Base-by-base conservation (phyloP, 1,140 invertebrate genomes). In the Phymastichus coffea region DNA sequence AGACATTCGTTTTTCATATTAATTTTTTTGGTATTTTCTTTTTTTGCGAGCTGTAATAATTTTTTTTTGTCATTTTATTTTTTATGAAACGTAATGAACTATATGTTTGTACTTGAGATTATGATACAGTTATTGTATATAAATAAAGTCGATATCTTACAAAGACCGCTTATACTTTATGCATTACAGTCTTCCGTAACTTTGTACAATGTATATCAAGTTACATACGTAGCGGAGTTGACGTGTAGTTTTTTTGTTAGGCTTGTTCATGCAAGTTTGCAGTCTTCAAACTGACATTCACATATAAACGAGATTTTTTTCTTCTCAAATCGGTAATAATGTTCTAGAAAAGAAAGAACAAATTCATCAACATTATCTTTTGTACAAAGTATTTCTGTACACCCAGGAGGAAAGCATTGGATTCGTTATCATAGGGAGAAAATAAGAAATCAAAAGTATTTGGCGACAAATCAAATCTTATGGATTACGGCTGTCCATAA, bases 101-200 rank as follows among this genome's bases (percentile, higher is more conserved):
- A 74, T 74, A 72, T 72, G 67, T 75, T 75, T 75, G 73, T 75
- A 75, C 73, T 75, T 71, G 70, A 75, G 72, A 74, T 73, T 75
- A 75, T 75, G 70, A 71, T 75, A 75, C 73, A 75, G 64, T 75
- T 72, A 7, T 75, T 73, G 73, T 73, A 73, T 73, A 75, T 75
- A 75, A 75, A 75, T 75, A 75, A 75, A 73, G 69, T 75, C 58
- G 69, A 73, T 75, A 75, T 73, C 70, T 75, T 70, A 75, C 72
- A 75, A 74, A 73, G 72, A 74, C 73, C 69, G 72, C 70, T 71
- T 71, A 70, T 54, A 65, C 69, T 68, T 61, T 68, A 72, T 69
- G 64, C 64, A 66, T 33, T 67, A 70, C 69, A 73, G 73, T 75
- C 73, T 75, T 71, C 63, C 64, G 70, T 73, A 75, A 73, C 71